Percentiles rank a stretch among this genome's conserved stretches.
phyloP scores from a whole-genome alignment of 35 echinoderm and acorn worm species.

The Nesometra sesokonis region DNA sequence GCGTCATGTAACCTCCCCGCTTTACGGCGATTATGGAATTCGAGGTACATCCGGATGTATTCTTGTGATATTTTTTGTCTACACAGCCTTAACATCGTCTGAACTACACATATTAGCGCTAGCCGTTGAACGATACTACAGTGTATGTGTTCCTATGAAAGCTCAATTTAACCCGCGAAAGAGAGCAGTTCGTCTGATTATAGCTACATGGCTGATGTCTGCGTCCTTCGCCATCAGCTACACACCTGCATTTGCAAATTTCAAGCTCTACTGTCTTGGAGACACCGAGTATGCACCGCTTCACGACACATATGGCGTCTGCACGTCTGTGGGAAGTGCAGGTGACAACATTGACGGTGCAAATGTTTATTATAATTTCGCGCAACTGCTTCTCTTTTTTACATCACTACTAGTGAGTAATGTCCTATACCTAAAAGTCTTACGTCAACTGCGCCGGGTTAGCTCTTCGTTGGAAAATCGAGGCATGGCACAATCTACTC shows the following conservation, averaged over 20 bases:
- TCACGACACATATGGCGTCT: background rate
- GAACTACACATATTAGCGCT: background rate
- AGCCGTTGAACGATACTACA: background rate
- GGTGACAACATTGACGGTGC: background rate
- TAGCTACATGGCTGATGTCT: background rate
- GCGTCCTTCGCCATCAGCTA: background rate
- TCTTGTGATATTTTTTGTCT: background rate
- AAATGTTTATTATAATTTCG: background rate
- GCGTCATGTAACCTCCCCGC: background rate
- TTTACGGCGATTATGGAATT: background rate
- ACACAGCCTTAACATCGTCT: background rate
- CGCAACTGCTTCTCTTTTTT: background rate
- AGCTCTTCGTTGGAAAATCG: background rate
- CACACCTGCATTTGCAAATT: background rate
- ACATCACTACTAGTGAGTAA: background rate
- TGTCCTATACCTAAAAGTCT: background rate
- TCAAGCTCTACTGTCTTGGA: background rate
- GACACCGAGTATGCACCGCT: background rate
- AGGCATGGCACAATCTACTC: background rate
- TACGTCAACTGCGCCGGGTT: background rate
- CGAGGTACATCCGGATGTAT: background rate
- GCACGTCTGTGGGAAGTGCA: background rate
- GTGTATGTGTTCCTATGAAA: background rate
- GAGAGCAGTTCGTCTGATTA: background rate
- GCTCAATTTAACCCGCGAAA: background rate